Conservation (phyloP, 53 echinoderm and acorn worm genomes). For the Hippasteria phrygiana region DNA sequence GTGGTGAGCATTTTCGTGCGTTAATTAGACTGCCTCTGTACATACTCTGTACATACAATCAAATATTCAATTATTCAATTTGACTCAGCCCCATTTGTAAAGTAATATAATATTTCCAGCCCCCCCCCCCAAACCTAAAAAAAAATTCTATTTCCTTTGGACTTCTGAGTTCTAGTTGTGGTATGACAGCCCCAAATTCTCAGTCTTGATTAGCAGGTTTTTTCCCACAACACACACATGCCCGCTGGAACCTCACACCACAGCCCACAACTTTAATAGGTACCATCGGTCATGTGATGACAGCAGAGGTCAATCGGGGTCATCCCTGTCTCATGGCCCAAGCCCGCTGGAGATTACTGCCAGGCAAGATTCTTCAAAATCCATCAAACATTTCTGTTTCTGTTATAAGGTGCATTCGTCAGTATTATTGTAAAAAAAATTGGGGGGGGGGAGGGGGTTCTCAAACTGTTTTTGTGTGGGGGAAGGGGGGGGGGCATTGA, state of each 20-base stretch:
- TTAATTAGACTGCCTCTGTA: too few relatives aligned
- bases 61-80: too few relatives aligned
- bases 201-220: neutral
- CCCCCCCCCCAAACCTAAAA: neutral
- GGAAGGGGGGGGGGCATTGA: too few relatives aligned
- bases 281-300: slow-evolving; percentile 46
- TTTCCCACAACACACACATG: neutral
- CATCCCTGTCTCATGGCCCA: neutral
- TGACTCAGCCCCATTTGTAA: too few relatives aligned
- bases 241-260: neutral
- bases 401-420: neutral
- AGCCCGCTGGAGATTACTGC: neutral
- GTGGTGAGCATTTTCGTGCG: too few relatives aligned
- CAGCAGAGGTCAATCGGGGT: slow-evolving; percentile 22
- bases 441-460: too few relatives aligned
- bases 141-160: neutral
- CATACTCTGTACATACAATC: too few relatives aligned
- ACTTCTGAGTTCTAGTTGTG: neutral
- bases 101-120: too few relatives aligned
- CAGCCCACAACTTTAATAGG: slow-evolving; percentile 33
- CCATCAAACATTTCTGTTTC: neutral
- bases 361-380: neutral
- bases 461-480: too few relatives aligned
- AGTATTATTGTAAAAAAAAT: too few relatives aligned
- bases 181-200: neutral